These are phyloP conservation scores for Orussus abietinus DNA, from an alignment of 1,140 invertebrate genomes.

Conservation along the genomic window DNA sequence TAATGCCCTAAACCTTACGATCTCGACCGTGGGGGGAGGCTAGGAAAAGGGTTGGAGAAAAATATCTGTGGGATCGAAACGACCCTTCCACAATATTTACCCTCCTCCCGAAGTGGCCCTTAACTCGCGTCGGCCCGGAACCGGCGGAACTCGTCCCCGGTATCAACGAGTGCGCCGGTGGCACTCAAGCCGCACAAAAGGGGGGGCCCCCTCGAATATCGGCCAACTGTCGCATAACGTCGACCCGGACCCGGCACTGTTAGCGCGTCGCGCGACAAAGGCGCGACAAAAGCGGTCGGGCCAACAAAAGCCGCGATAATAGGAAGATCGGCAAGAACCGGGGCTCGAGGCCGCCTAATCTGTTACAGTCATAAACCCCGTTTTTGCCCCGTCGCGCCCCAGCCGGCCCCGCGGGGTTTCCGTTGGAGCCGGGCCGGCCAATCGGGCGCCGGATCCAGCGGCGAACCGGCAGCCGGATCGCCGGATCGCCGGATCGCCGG, in stretches of 20 bases:
- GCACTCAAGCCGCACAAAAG: slow-evolving; percentile 34
- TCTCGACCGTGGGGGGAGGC: no score
- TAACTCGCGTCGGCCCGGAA: no score
- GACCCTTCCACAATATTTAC: no score
- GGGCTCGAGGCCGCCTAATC: slow-evolving; percentile 36
- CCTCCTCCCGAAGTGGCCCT: no score
- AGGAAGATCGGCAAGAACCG: slow-evolving; percentile 32
- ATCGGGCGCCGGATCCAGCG: slow-evolving; percentile 24
- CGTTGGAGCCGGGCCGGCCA: slow-evolving; percentile 17
- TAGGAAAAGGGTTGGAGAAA: no score
- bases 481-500: no score
- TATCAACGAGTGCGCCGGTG: no score
- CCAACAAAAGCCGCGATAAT: slow-evolving; percentile 38
- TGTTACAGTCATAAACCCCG: slow-evolving; percentile 42
- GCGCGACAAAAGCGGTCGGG: slow-evolving; percentile 26
- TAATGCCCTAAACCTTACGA: no score
- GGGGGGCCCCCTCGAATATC: slow-evolving; percentile 38
- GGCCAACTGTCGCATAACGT: slow-evolving; percentile 34
- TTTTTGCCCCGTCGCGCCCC: slow-evolving; percentile 30
- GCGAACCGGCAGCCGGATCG: no score
- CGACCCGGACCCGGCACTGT: slow-evolving; percentile 23
- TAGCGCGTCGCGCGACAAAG: slow-evolving; percentile 25
- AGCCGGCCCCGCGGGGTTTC: slow-evolving; percentile 12
- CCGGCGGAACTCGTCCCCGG: no score
- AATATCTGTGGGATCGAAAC: no score